Evolutionary conservation across 2,113 vertebrate species (phyloP).

Genomic region (Glaucomys volans): DNA sequence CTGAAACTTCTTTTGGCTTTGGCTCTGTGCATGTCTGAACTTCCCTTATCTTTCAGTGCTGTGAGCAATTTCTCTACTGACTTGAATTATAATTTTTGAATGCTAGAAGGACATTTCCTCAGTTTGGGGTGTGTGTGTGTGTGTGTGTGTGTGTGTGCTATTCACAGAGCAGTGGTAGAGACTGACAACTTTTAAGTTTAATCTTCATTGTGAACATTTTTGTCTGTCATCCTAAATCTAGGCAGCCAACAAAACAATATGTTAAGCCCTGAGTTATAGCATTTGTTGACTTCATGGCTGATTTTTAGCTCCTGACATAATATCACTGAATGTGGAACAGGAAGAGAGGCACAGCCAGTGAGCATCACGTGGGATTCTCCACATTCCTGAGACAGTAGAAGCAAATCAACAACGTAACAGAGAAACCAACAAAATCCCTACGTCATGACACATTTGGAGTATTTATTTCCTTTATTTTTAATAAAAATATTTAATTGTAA

Average conservation of each 20-base stretch:
- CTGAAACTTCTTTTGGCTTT: conserved; percentile 5
- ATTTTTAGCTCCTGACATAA: not conserved
- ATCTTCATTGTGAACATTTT: conserved; percentile 18
- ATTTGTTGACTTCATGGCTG: not conserved
- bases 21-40: not conserved
- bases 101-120: not conserved
- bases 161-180: not conserved
- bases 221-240: not conserved
- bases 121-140: not conserved
- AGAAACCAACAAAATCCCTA: not conserved
- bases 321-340: not conserved
- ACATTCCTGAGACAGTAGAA: accelerated
- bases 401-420: not conserved
- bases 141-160: not conserved
- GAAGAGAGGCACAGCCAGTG: not conserved
- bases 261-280: not conserved
- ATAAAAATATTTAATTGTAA: conserved; percentile 36
- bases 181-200: not conserved
- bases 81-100: not conserved
- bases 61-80: not conserved
- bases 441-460: not conserved
- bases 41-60: not conserved
- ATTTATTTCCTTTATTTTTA: conserved; percentile 26
- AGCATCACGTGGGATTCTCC: not conserved
- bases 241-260: not conserved